A percentile compares a stretch with the other conserved stretches of the same genome.
Evolutionary conservation across 2,888 invertebrate species (phyloP).

Genomic region (Eupithecia pulchellata): DNA sequence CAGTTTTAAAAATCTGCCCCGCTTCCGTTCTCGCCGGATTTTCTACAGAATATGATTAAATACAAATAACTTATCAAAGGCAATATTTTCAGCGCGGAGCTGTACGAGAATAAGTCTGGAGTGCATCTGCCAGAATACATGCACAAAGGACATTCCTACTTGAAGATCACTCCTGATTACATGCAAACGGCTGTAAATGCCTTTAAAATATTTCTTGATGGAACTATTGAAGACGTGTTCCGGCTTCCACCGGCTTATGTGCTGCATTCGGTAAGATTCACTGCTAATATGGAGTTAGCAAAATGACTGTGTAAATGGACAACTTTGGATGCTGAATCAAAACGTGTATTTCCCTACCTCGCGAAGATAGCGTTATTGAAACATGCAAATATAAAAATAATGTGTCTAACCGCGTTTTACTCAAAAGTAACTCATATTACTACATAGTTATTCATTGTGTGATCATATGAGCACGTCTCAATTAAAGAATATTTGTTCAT

Average conservation of each 20-base stretch:
- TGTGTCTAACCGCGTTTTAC: too few relatives aligned
- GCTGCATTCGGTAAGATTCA: slow-evolving; percentile 60
- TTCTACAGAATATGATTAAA: not conserved
- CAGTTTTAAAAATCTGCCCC: not conserved
- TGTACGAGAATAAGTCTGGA: slow-evolving; percentile 59
- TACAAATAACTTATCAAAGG: not conserved
- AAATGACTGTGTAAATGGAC: not conserved
- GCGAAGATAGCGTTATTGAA: too few relatives aligned
- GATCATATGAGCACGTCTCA: too few relatives aligned
- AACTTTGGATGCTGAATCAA: not conserved
- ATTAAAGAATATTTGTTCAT: too few relatives aligned
- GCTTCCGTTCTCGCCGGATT: not conserved
- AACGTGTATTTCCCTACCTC: not conserved
- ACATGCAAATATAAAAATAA: too few relatives aligned
- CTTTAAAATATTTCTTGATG: slow-evolving; percentile 69
- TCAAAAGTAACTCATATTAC: too few relatives aligned
- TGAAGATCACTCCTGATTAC: slow-evolving; percentile 63
- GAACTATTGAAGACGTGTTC: slow-evolving; percentile 61
- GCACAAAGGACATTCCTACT: slow-evolving; percentile 59
- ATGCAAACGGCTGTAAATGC: slow-evolving; percentile 80
- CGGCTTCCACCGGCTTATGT: slow-evolving; percentile 66
- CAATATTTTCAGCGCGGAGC: slow-evolving; percentile 58
- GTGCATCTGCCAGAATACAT: slow-evolving; percentile 69
- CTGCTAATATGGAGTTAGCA: not conserved
- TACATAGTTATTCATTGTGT: too few relatives aligned